Conservation (phyloP, 2,888 invertebrate species). For the Zaprionus bogoriensis region DNA sequence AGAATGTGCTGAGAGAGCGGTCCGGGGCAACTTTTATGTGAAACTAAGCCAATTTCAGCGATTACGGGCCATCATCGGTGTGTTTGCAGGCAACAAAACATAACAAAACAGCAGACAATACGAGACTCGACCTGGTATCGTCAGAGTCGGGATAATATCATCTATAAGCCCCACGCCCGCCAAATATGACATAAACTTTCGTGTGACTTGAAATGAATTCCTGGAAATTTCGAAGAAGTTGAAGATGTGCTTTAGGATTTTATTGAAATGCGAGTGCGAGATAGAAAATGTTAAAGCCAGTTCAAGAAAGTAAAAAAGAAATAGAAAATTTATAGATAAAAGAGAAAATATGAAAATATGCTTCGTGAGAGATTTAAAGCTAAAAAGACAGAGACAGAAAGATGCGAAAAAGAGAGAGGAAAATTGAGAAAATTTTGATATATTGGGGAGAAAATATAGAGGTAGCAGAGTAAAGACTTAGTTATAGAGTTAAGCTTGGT, state of each 20-base stretch:
- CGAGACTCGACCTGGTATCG: not conserved
- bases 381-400: too few relatives aligned
- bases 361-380: too few relatives aligned
- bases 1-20: not conserved
- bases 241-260: too few relatives aligned
- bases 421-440: too few relatives aligned
- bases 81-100: conserved; percentile 77
- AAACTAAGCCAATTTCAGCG: conserved; percentile 71
- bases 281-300: not conserved
- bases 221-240: conserved; percentile 2
- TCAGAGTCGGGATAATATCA: not conserved
- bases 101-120: conserved; percentile 33
- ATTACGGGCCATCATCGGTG: conserved; percentile 66
- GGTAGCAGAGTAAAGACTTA: too few relatives aligned
- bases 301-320: not conserved
- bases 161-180: conserved; percentile 9
- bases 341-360: not conserved
- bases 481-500: too few relatives aligned
- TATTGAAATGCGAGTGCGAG: not conserved
- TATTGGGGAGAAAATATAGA: too few relatives aligned
- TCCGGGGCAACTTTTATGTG: conserved; percentile 50
- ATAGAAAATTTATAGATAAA: not conserved
- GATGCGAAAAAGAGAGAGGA: too few relatives aligned
- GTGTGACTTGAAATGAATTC: conserved; percentile 4
- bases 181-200: conserved; percentile 38